Evolutionary conservation across 2,888 invertebrate species (phyloP), one percentile per base, ranked within the genome.

Genomic region (Dolomedes plantarius): DNA sequence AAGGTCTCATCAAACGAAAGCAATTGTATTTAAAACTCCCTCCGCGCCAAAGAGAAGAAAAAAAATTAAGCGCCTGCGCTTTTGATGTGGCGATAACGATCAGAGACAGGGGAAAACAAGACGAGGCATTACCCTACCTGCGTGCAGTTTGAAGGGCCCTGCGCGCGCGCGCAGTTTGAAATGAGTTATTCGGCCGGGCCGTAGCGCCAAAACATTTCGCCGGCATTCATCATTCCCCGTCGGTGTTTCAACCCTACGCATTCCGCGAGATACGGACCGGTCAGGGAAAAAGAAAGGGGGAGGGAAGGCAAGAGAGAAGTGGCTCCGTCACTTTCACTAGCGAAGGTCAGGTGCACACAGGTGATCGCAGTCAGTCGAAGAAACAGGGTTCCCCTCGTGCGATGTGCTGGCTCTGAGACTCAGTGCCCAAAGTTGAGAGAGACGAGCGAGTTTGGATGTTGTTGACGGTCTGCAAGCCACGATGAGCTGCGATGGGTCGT

Each of bases 401-500:
- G 68, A 27, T 68, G 39, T 19, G 11, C 39, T n/a, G 68, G 31
- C 23, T 7, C 28, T 16, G 69, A 28, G 16, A n/a, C 62, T 13
- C 41, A 46, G 73, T 74, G 62, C 16, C 28, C 3, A 27, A 39
- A 19, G 76, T 27, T 9, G 46, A 46, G 39, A 2, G n/a, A 36
- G 67, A 23, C 46, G 5, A 27, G 36, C 39, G 39, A 3, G 16
- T 74, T 32, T 46, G 41, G 41, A 46, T 46, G 41, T 46, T 46
- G 9, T 11, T 16, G n/a, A n/a, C n/a, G n/a, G 16, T 16, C 16
- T 56, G 56, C 6, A 56, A 56, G 31, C 19, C 36, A 78, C 36
- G 64, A 86, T 86, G 86, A 86, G 86, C 71, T 36, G 80, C 72
- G 86, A 86, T 46, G 86, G 86, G 46, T 86, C 86, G 9, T 86